Conservation (phyloP, 2,113 vertebrate species). For the Bostrychus sinensis region DNA sequence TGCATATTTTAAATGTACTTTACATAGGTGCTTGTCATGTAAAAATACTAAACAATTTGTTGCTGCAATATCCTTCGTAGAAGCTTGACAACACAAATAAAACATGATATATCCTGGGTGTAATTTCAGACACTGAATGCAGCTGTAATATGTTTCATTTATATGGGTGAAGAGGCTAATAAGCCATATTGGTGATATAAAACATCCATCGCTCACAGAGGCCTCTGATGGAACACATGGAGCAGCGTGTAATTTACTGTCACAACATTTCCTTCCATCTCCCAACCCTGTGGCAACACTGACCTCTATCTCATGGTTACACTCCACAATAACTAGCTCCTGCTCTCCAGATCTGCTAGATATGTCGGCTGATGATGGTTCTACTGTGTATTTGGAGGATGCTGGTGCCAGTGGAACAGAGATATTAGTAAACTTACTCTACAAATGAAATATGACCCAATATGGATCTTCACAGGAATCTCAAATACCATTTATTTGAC, state of each 20-base stretch:
- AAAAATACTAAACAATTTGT: conserved; percentile 12
- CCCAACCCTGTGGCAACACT: conserved; percentile 45
- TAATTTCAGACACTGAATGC: conserved; percentile 29
- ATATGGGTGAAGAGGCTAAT: conserved; percentile 57
- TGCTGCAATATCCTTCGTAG: neutral
- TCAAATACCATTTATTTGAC: neutral
- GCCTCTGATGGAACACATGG: conserved; percentile 51
- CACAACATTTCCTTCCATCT: conserved; percentile 50
- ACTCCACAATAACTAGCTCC: conserved; percentile 50
- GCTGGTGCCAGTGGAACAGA: conserved; percentile 58
- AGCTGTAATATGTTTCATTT: conserved; percentile 42
- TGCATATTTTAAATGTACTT: neutral
- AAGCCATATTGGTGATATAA: conserved; percentile 44
- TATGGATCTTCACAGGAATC: neutral
- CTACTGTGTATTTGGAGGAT: conserved; percentile 31
- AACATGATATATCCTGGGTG: conserved; percentile 26
- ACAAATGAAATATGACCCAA: neutral
- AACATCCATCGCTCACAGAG: conserved; percentile 13
- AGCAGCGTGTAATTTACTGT: conserved; percentile 59
- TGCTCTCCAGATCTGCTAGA: conserved; percentile 44
- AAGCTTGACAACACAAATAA: conserved; percentile 24
- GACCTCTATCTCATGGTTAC: conserved; percentile 66
- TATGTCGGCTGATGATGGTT: conserved; percentile 43
- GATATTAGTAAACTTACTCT: conserved; percentile 45
- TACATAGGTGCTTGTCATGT: neutral